Evolutionary conservation across 2,113 vertebrate species (phyloP), one percentile per base, ranked within the genome.

Genomic region (Lates calcarifer): DNA sequence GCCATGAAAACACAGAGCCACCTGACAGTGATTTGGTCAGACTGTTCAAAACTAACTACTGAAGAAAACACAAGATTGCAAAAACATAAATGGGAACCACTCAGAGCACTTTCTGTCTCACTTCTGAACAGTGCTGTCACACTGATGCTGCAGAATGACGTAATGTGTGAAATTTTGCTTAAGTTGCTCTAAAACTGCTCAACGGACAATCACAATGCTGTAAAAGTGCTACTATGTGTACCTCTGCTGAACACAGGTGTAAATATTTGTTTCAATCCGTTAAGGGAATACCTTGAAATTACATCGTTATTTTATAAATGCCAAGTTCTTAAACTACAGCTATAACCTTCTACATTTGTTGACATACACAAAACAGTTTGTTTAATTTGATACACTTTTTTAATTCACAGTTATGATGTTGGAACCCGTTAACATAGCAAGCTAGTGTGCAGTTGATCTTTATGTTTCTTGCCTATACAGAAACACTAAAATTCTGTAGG

Each of bases 71-170:
- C 35, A 31, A 18, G 14, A 43, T 70, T 67, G 14, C 0, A 1
- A 58, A 81, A 64, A 28, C 49, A 29, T 7, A 49, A 65, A 29
- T 74, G 29, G 37, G 31, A 81, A 86, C 76, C 85, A 90, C 75
- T 71, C 71, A 57, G 7, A 68, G 84, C 91, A 87, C 90, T 87
- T 91, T 88, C 60, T 87, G 51, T 83, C 39, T 81, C 56, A 57
- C 41, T 64, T 66, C 53, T 84, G 14, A 77, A 49, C 61, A 64
- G 49, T 51, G 20, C 31, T 41, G 37, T 71, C 24, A 71, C 67
- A 43, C 26, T 33, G 35, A 74, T 31, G 24, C 78, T 74, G 66
- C 64, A 53, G 51, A 73, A 18, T 77, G 22, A 78, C 1, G 8
- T 24, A 33, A 72, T 33, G 22, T 73, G 49, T 24, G 53, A 70